Conservation (phyloP, 2,888 invertebrate genomes). For the Sericinus montela region DNA sequence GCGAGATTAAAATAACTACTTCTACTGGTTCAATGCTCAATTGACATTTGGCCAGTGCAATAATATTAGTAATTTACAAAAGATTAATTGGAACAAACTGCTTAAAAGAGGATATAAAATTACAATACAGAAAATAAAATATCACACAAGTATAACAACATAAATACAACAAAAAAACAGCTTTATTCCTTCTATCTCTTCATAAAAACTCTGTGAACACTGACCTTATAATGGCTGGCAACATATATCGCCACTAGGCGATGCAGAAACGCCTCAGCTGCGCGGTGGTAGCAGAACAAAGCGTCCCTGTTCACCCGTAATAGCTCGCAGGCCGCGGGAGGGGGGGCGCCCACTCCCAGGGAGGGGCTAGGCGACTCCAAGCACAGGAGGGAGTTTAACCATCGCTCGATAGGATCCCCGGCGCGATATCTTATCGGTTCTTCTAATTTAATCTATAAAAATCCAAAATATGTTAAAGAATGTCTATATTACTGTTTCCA, state of each 20-base stretch:
- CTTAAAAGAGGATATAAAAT: too few species aligned
- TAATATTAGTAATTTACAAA: too few species aligned
- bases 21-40: too few species aligned
- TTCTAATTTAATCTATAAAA: conserved; percentile 85
- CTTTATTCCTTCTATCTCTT: too few species aligned
- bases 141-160: too few species aligned
- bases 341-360: conserved; percentile 90
- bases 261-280: conserved; percentile 95
- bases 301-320: conserved; percentile 93
- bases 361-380: conserved; percentile 88
- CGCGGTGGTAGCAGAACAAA: conserved; percentile 97
- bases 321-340: conserved; percentile 93
- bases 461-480: too few species aligned
- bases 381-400: conserved; percentile 95
- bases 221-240: conserved; percentile 97
- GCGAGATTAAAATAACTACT: too few species aligned
- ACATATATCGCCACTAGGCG: conserved; percentile 96
- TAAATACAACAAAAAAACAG: too few species aligned
- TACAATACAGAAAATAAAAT: too few species aligned
- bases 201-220: not conserved
- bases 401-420: conserved; percentile 92
- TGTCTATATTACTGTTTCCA: too few species aligned
- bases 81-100: too few species aligned
- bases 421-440: conserved; percentile 97
- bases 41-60: too few species aligned